Conservation (phyloP, 1,140 invertebrate species). For the Pseudomyrmex concolor region DNA sequence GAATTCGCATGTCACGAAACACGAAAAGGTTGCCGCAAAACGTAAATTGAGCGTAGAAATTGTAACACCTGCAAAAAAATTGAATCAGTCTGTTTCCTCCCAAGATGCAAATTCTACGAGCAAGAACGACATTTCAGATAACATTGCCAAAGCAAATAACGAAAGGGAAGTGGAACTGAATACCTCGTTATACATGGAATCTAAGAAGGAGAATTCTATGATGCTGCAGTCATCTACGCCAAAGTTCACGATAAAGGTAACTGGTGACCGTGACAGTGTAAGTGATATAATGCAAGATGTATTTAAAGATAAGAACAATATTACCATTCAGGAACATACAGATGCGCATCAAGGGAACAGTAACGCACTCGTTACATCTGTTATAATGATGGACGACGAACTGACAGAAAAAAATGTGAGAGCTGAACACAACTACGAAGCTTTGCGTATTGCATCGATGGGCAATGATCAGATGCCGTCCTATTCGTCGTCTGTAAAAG, state of each 20-base stretch:
- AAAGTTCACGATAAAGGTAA: conserved; percentile 77
- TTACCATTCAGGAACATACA: conserved; percentile 33
- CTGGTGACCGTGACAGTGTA: conserved; percentile 77
- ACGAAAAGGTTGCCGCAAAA: conserved; percentile 66
- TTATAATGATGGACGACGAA: conserved; percentile 66
- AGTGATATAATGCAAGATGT: conserved; percentile 78
- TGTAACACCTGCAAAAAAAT: conserved; percentile 67
- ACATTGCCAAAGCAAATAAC: conserved; percentile 24
- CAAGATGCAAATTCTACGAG: conserved; percentile 34
- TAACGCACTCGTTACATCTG: conserved; percentile 68
- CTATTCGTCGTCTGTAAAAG: conserved; percentile 2
- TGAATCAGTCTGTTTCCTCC: conserved; percentile 54
- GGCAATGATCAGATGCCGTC: conserved; percentile 32
- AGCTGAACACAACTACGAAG: not conserved
- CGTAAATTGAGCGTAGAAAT: conserved; percentile 70
- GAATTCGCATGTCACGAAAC: conserved; percentile 49
- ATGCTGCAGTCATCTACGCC: not conserved
- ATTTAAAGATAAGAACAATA: conserved; percentile 57
- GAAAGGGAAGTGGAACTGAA: conserved; percentile 21
- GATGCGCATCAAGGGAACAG: conserved; percentile 23
- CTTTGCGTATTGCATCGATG: conserved; percentile 31
- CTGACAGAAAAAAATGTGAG: not conserved
- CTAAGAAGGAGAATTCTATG: conserved; percentile 17
- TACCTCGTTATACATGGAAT: not conserved
- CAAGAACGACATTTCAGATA: conserved; percentile 58